Evolutionary conservation across 2,888 invertebrate genomes (phyloP).

Genomic region (Metopia argyrocephala): DNA sequence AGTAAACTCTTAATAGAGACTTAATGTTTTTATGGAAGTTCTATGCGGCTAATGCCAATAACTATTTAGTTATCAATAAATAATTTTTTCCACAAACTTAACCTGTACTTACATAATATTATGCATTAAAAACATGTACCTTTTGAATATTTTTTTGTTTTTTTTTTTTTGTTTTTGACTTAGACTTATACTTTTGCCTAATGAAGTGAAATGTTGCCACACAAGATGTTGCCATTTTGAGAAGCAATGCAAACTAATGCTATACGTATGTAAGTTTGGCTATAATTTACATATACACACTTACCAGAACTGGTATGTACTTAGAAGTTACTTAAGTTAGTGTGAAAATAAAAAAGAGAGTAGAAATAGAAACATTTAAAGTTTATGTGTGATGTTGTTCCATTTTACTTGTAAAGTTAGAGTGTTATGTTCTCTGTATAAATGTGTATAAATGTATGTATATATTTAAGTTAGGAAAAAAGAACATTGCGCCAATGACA

Average conservation of each 20-base stretch:
- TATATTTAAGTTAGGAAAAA: no score
- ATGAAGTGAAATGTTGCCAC: constrained; percentile 39
- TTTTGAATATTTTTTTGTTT: background rate
- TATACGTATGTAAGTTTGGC: background rate
- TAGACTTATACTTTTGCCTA: constrained; percentile 21
- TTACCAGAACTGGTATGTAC: background rate
- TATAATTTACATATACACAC: background rate
- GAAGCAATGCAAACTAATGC: constrained; percentile 1
- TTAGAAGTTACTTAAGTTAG: background rate
- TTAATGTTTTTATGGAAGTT: no score
- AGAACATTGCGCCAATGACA: no score
- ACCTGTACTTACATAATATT: background rate
- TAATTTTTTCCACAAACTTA: background rate
- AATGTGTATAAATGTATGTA: no score
- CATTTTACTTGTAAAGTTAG: no score
- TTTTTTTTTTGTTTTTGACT: background rate
- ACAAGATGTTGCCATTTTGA: constrained; percentile 31
- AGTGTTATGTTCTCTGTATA: no score
- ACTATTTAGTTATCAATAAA: background rate
- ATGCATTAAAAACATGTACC: background rate
- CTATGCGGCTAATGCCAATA: no score
- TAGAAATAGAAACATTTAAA: background rate
- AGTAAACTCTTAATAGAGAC: no score
- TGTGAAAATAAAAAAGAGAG: background rate
- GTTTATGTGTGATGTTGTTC: no score